Evolutionary conservation across 2,113 vertebrate species (phyloP), one percentile per base, ranked within the genome.

Genomic region (Sarotherodon lohbergeri): DNA sequence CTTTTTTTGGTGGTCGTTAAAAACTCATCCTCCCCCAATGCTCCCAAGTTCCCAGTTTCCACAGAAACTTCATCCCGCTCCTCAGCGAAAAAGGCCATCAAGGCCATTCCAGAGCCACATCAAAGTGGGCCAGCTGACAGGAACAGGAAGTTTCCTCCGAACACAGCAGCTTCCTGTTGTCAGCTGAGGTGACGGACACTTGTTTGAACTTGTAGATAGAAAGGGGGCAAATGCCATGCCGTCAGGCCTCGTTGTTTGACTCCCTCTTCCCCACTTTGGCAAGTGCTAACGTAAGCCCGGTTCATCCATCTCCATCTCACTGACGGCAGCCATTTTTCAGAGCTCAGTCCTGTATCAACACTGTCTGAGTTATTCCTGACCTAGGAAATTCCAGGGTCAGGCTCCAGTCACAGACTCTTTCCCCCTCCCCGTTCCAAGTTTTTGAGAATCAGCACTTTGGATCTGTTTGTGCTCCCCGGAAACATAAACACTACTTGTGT

Each of bases 151-250:
- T 93, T 96, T 91, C 94, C 88, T 92, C 94, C 85, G 92, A 95
- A 91, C 94, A 92, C 94, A 96, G 93, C 93, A 29, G 90, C 94
- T 96, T 96, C 96, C 95, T 96, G 95, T 96, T 96, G 95, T 96
- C 95, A 92, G 91, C 93, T 78, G 85, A 95, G 94, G 94, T 96
- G 96, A 96, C 91, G 92, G 95, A 95, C 93, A 94, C 93, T 95
- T 96, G 94, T 94, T 95, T 96, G 92, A 95, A 96, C 94, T 95
- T 39, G 24, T 82, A 36, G 82, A 91, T 83, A 92, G 87, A 95
- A 87, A 89, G 89, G 7, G 84, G 94, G 91, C 93, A 95, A 95
- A 95, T 94, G 94, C 91, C 90, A 93, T 10, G 9, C 88, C 87
- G 90, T 88, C 92, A 92, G 85, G 73, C 91, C 76, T 1, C 81